Evolutionary conservation across 92 coral and sea anemone species (phyloP).

Genomic region (Porites divaricata): DNA sequence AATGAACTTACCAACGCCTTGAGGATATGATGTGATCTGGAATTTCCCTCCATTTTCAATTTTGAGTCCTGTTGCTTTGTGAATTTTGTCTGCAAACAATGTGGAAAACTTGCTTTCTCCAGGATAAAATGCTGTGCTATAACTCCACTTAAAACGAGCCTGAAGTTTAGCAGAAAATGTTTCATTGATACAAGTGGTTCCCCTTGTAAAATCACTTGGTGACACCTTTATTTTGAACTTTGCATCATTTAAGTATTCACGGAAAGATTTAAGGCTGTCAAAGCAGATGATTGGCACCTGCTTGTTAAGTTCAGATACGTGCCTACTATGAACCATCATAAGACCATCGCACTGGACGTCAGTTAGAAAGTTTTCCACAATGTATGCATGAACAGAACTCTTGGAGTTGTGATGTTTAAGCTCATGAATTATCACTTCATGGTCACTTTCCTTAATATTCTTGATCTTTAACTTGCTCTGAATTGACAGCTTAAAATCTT

Average conservation of each 20-base stretch:
- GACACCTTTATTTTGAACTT: conserved; percentile 74
- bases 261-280: conserved; percentile 79
- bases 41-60: conserved; percentile 96
- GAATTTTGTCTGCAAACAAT: conserved; percentile 74
- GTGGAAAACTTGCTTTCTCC: conserved; percentile 95
- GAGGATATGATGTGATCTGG: conserved; percentile 94
- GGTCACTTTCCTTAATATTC: conserved; percentile 51
- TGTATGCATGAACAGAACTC: conserved; percentile 84
- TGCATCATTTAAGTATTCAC: conserved; percentile 78
- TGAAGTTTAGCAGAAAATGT: conserved; percentile 78
- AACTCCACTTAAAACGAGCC: conserved; percentile 86
- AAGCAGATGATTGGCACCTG: conserved; percentile 89
- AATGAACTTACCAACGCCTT: conserved; percentile 81
- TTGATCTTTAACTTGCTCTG: conserved; percentile 73
- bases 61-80: conserved; percentile 81
- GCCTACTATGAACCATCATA: conserved; percentile 73
- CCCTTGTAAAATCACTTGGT: conserved; percentile 71
- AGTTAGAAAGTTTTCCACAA: conserved; percentile 80
- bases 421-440: conserved; percentile 59
- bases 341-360: conserved; percentile 83
- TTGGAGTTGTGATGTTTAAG: conserved; percentile 51
- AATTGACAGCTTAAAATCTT: conserved; percentile 75
- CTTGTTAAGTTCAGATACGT: conserved; percentile 67
- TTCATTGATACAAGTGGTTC: conserved; percentile 94
- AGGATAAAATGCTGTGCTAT: conserved; percentile 95